Evolutionary conservation across 1,140 invertebrate species (phyloP).

Genomic region (Holotrichia oblita): DNA sequence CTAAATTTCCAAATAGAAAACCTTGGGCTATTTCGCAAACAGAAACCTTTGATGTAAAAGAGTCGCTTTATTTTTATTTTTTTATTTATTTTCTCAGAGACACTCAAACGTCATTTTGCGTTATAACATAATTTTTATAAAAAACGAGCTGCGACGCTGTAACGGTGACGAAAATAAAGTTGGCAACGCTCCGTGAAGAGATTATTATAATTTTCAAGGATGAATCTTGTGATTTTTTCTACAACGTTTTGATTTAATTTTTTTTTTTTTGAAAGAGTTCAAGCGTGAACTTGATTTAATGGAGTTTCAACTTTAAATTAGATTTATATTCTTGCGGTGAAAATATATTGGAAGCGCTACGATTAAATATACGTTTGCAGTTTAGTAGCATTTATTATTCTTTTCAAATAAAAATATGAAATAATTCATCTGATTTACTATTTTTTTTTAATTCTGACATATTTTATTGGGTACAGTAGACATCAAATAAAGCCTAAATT

Average conservation of each 20-base stretch:
- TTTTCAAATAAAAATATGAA: no score
- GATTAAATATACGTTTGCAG: no score
- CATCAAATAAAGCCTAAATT: no score
- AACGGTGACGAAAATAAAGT: slow-evolving; percentile 13
- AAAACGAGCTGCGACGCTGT: neutral
- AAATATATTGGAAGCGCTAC: no score
- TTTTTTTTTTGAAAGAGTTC: neutral
- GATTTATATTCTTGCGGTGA: neutral
- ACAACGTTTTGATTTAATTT: neutral
- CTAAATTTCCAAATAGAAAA: neutral
- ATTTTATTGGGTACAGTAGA: no score
- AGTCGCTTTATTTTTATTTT: neutral
- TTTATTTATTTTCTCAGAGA: slow-evolving; percentile 28
- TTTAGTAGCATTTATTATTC: no score
- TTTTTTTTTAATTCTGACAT: no score
- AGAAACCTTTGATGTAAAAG: neutral
- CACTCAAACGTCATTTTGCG: slow-evolving; percentile 11
- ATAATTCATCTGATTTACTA: no score
- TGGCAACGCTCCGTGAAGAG: neutral
- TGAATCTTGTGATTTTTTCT: neutral
- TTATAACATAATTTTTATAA: slow-evolving; percentile 30
- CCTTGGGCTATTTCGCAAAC: slow-evolving; percentile 19
- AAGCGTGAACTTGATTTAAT: slow-evolving; percentile 24
- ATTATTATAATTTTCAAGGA: slow-evolving; percentile 12
- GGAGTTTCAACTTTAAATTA: neutral